Base-by-base conservation (phyloP, 2,888 invertebrate species). In the Tiliacea aurago region DNA sequence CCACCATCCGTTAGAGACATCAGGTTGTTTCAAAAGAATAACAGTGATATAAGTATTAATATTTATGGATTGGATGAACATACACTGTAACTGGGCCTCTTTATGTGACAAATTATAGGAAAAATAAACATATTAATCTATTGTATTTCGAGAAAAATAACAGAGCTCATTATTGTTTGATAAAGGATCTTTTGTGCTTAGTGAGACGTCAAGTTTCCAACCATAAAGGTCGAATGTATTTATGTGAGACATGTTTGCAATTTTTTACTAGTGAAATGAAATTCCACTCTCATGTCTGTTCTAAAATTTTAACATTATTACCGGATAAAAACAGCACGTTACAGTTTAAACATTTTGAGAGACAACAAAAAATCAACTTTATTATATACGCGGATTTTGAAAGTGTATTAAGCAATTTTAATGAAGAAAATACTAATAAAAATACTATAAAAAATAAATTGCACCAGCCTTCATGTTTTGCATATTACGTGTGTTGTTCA, bases 401-500 rank as follows among this genome's bases (percentile, higher is more conserved):
- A 51, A 51, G 51, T n/a, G n/a, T 51, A 11, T 51, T 51, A 51
- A n/a, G 51, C n/a, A 51, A 20, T 4, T n/a, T 51, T 51, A 51
- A 51, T 51, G n/a, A 51, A 11, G 51, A 49, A 49, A 49, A 49
- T 49, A 49, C 49, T 20, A 49, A 49, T 49, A 49, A 20, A 49
- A 49, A 23, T 53, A 53, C 53, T n/a, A 13, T 53, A 53, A 53
- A 53, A 53, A 53, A 53, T 13, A 23, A 53, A 53, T 53, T 53
- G 23, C 53, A 53, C 4, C 53, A 23, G 23, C 53, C 53, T 11
- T 53, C 53, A 23, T 53, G 53, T 53, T 53, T 53, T 53, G 53
- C 53, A 53, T 53, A 53, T 53, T 53, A 53, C 23, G 53, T 23
- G n/a, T 53, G 53, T 53, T 53, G 53, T 23, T 53, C 53, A 20